These are phyloP conservation scores for Drosophila sucinea DNA, from an alignment of 1,140 invertebrate species.

Conservation along the genomic window DNA sequence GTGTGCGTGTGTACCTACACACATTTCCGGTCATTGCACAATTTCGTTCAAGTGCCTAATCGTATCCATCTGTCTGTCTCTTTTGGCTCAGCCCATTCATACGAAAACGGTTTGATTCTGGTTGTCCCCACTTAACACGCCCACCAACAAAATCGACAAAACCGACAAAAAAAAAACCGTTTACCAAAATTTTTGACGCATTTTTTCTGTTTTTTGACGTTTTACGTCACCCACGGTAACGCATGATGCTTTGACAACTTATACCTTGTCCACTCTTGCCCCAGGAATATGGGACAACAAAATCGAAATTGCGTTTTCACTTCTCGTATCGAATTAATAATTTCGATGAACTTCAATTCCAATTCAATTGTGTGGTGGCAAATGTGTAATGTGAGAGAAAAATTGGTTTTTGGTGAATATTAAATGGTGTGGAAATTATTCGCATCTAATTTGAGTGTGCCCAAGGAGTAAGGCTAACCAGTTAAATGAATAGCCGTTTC, in stretches of 20 bases:
- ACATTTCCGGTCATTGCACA: conserved; percentile 68
- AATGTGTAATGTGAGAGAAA: not conserved
- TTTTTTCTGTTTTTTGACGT: conserved; percentile 55
- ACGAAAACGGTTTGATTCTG: conserved; percentile 17
- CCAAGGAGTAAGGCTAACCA: not conserved
- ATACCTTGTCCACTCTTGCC: not conserved
- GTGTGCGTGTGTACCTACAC: conserved; percentile 11
- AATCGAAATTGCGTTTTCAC: conserved; percentile 38
- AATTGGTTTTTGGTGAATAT: not conserved
- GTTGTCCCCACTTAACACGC: conserved; percentile 51
- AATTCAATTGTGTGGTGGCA: conserved; percentile 29
- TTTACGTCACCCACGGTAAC: conserved; percentile 28
- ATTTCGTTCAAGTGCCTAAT: conserved; percentile 51
- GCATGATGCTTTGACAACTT: conserved; percentile 3
- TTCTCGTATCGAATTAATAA: conserved; percentile 37
- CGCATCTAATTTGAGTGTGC: not conserved
- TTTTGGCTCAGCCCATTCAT: conserved; percentile 21
- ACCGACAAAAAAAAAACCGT: conserved; percentile 1
- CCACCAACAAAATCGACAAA: conserved; percentile 19
- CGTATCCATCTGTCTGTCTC: conserved; percentile 20
- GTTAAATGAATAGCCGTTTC: not conserved
- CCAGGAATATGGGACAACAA: conserved; percentile 2
- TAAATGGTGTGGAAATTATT: conserved; percentile 32
- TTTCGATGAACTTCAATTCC: conserved; percentile 40
- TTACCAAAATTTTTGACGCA: conserved; percentile 52